phyloP scores from a whole-genome alignment of 2,888 invertebrate species.

The Achlya flavicornis region DNA sequence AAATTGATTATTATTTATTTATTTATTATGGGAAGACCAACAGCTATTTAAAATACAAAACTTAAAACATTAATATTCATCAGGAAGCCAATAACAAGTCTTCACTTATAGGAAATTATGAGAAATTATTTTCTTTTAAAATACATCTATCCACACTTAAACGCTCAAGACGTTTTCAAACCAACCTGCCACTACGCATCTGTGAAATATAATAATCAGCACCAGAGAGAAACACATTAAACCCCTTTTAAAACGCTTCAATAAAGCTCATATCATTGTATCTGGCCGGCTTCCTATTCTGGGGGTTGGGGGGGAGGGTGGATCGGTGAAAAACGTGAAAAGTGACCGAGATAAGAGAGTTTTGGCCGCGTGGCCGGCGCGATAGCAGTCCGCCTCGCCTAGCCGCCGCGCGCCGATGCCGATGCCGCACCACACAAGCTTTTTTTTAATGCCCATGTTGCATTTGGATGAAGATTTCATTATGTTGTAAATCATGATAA shows the following conservation, averaged over 20 bases:
- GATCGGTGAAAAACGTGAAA: constrained; percentile 79
- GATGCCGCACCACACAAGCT: neutral
- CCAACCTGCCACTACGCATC: too few species aligned
- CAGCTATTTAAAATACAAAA: too few species aligned
- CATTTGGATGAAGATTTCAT: neutral
- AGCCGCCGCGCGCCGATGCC: neutral
- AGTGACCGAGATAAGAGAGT: constrained; percentile 72
- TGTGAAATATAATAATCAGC: constrained; percentile 20
- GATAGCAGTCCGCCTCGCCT: constrained; percentile 49
- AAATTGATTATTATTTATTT: too few species aligned
- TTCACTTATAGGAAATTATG: too few species aligned
- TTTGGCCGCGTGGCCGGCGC: constrained; percentile 59
- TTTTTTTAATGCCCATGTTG: neutral
- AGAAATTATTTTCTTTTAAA: too few species aligned
- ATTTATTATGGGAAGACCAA: too few species aligned
- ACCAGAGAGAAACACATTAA: constrained; percentile 30
- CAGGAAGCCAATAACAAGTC: too few species aligned
- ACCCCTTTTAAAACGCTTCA: constrained; percentile 46
- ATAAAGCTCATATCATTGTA: constrained; percentile 48
- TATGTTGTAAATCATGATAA: neutral
- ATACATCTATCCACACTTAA: too few species aligned
- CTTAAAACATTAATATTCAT: too few species aligned
- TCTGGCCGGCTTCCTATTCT: constrained; percentile 56
- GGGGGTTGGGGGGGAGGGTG: constrained; percentile 30
- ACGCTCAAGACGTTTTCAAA: neutral